phyloP scores from a whole-genome alignment of 2,888 invertebrate genomes.

The Dicyrtoma fusca region DNA sequence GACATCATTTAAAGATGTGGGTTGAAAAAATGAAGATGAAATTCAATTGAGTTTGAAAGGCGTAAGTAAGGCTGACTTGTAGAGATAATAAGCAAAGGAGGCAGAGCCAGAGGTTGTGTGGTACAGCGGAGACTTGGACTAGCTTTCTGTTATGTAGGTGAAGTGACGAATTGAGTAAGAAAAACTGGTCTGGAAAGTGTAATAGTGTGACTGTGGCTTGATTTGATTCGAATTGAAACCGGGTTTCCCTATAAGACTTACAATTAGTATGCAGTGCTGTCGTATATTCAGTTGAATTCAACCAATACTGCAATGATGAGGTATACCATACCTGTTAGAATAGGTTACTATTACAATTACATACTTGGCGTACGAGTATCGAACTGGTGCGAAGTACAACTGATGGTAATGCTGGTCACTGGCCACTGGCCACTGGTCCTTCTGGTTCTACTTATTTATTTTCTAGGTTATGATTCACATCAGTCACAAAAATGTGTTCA shows the following conservation, averaged over 20 bases:
- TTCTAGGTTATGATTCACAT: conserved; percentile 26
- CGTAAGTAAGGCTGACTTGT: background rate
- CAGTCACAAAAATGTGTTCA: conserved; percentile 6
- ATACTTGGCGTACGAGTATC: too few species aligned
- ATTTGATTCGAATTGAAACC: conserved; percentile 30
- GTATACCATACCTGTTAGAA: too few species aligned
- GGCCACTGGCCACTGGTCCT: too few species aligned
- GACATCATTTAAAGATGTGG: background rate
- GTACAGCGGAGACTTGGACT: too few species aligned
- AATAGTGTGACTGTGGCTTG: conserved; percentile 32
- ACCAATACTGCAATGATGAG: too few species aligned
- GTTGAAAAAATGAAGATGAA: background rate
- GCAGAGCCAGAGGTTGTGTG: background rate
- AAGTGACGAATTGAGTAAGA: conserved; percentile 33
- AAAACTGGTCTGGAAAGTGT: conserved; percentile 47
- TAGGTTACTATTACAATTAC: too few species aligned
- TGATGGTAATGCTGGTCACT: background rate
- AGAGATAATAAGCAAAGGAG: background rate
- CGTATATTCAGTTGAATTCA: too few species aligned
- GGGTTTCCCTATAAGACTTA: conserved; percentile 37
- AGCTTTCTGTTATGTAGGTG: conserved; percentile 39
- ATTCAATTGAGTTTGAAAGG: too few species aligned
- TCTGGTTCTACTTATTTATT: background rate
- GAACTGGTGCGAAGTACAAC: too few species aligned
- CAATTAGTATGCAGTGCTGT: too few species aligned